Conservation (phyloP, 2,888 invertebrate species). For the Mesochorus sp. region DNA sequence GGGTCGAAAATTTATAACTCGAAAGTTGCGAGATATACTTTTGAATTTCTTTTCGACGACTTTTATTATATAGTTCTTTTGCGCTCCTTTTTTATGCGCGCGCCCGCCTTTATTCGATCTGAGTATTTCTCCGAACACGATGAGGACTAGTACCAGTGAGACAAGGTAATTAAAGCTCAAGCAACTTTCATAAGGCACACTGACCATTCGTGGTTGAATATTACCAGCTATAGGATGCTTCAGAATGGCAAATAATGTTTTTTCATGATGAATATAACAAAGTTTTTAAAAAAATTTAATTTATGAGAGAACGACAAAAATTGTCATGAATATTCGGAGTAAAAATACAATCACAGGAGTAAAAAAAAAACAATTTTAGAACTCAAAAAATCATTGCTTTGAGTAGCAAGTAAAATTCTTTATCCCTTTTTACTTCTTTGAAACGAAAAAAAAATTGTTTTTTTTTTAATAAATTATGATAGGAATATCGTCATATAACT, state of each 20-base stretch:
- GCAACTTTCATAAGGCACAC: conserved; percentile 65
- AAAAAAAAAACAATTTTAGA: no score
- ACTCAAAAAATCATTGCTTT: no score
- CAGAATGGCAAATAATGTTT: conserved; percentile 11
- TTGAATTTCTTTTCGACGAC: conserved; percentile 38
- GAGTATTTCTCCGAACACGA: conserved; percentile 2
- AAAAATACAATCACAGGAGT: no score
- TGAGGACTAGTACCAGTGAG: conserved; percentile 59
- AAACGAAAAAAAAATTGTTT: no score
- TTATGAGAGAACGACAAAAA: no score
- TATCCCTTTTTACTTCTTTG: no score
- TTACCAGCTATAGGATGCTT: conserved; percentile 1
- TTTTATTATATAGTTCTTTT: conserved; percentile 42
- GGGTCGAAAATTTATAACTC: conserved; percentile 52
- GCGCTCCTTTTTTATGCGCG: conserved; percentile 23
- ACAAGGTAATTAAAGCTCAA: conserved; percentile 76
- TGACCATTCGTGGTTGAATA: conserved; percentile 59
- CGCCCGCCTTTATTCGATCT: conserved; percentile 30
- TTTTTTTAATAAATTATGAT: no score
- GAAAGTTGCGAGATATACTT: conserved; percentile 22
- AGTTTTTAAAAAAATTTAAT: no score
- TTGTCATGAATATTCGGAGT: no score
- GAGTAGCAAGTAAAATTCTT: no score
- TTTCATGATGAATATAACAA: not conserved
- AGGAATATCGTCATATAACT: no score